Conservation (phyloP, 1,140 invertebrate species). For the Lordiphosa stackelbergi region DNA sequence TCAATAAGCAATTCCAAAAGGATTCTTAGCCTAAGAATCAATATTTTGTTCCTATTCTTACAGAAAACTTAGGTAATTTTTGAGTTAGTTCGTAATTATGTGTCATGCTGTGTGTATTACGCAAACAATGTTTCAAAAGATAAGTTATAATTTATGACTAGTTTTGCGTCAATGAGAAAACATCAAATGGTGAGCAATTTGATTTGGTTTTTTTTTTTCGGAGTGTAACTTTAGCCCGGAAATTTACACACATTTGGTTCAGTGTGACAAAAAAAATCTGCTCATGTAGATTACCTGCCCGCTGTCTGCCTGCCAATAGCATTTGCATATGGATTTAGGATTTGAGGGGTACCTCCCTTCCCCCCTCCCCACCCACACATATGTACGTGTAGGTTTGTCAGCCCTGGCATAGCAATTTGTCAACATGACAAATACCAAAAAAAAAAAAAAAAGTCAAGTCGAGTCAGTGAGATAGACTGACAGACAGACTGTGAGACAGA, state of each 20-base stretch:
- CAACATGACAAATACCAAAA: conserved; percentile 59
- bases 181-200: too few species aligned
- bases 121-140: too few species aligned
- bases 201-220: conserved; percentile 11
- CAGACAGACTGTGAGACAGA: conserved; percentile 10
- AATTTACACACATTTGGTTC: conserved; percentile 2
- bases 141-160: too few species aligned
- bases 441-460: conserved; percentile 13
- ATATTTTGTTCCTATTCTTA: too few species aligned
- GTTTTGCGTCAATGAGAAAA: too few species aligned
- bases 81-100: too few species aligned
- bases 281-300: conserved; percentile 57
- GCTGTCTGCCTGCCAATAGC: conserved; percentile 49
- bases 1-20: too few species aligned
- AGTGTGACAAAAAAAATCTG: conserved; percentile 31
- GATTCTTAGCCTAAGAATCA: too few species aligned
- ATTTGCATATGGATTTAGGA: conserved; percentile 61
- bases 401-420: conserved; percentile 55
- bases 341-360: conserved; percentile 28
- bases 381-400: not conserved
- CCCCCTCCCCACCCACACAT: conserved; percentile 5
- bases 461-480: conserved; percentile 14
- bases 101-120: too few species aligned
- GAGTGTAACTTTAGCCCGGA: conserved; percentile 22
- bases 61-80: too few species aligned